phyloP scores from a whole-genome alignment of 92 coral and sea anemone species.

The Muricea muricata region DNA sequence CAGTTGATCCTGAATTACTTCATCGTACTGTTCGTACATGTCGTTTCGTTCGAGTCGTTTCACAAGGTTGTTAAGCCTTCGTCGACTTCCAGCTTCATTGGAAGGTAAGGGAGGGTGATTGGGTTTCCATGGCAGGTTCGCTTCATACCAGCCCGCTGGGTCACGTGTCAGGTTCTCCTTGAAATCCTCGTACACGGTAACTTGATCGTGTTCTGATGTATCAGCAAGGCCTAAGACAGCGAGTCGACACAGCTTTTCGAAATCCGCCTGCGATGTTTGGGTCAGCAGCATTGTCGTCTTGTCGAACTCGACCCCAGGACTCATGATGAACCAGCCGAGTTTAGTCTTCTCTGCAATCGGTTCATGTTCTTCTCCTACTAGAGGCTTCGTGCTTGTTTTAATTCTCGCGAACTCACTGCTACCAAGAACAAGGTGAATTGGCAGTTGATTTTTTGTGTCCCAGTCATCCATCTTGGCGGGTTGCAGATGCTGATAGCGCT shows the following conservation, averaged over 20 bases:
- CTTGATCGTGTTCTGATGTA: constrained; percentile 49
- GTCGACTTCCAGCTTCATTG: constrained; percentile 23
- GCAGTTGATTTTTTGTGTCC: too few relatives aligned
- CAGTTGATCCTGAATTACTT: constrained; percentile 29
- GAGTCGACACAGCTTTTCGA: constrained; percentile 2
- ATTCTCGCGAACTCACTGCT: too few relatives aligned
- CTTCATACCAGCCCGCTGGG: constrained; percentile 13
- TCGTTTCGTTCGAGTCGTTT: constrained; percentile 21
- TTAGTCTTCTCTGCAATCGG: too few relatives aligned
- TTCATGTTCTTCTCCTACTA: too few relatives aligned
- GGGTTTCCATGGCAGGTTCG: constrained; percentile 31
- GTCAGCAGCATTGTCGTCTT: too few relatives aligned
- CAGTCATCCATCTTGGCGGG: too few relatives aligned
- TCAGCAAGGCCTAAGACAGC: constrained; percentile 47
- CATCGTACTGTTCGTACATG: constrained; percentile 4
- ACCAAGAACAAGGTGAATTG: too few relatives aligned
- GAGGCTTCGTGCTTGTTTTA: too few relatives aligned
- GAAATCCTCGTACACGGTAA: constrained; percentile 42
- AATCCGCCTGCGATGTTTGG: constrained; percentile 39
- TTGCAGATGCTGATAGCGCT: too few relatives aligned
- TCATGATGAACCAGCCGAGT: too few relatives aligned
- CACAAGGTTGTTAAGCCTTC: constrained; percentile 19
- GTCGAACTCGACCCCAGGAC: too few relatives aligned
- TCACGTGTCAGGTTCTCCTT: constrained; percentile 47
- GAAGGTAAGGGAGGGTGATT: constrained; percentile 21